phyloP scores from a whole-genome alignment of 2,888 invertebrate genomes.

The Leptarthrus brevirostris region DNA sequence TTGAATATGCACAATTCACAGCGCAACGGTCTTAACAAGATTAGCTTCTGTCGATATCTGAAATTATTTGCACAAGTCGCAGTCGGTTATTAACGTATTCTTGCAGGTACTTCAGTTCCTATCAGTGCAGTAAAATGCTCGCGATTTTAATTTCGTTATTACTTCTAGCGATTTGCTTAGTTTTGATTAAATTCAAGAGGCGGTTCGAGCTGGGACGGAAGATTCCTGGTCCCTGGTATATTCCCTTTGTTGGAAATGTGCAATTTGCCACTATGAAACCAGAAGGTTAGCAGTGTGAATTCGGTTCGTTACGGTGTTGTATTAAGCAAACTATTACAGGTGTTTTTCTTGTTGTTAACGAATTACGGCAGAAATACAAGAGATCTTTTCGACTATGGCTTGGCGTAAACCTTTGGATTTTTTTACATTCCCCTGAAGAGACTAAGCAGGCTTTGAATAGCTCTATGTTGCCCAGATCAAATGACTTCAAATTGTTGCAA shows the following conservation, averaged over 20 bases:
- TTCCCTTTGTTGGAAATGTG: constrained; percentile 63
- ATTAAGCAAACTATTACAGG: background rate
- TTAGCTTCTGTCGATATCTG: background rate
- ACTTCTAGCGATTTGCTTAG: background rate
- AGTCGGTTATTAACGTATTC: background rate
- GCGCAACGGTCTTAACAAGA: background rate
- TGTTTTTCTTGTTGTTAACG: constrained; percentile 57
- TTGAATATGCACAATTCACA: too few relatives aligned
- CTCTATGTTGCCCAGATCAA: constrained; percentile 59
- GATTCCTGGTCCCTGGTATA: constrained; percentile 63
- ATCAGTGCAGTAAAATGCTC: background rate
- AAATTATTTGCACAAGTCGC: background rate
- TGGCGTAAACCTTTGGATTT: constrained; percentile 64
- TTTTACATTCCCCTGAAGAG: constrained; percentile 62
- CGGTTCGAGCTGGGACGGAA: constrained; percentile 55
- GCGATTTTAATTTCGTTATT: constrained; percentile 1
- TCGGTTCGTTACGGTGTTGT: background rate
- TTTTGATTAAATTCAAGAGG: constrained; percentile 27
- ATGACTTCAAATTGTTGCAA: constrained; percentile 60
- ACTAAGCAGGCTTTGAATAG: constrained; percentile 62
- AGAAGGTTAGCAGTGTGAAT: constrained; percentile 59
- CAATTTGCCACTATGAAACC: constrained; percentile 63
- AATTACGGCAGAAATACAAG: constrained; percentile 59
- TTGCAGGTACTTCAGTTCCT: background rate
- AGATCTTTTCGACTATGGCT: constrained; percentile 63